phyloP scores from a whole-genome alignment of 2,797 vertebrate species.

The Enteromius thamalakanensis region DNA sequence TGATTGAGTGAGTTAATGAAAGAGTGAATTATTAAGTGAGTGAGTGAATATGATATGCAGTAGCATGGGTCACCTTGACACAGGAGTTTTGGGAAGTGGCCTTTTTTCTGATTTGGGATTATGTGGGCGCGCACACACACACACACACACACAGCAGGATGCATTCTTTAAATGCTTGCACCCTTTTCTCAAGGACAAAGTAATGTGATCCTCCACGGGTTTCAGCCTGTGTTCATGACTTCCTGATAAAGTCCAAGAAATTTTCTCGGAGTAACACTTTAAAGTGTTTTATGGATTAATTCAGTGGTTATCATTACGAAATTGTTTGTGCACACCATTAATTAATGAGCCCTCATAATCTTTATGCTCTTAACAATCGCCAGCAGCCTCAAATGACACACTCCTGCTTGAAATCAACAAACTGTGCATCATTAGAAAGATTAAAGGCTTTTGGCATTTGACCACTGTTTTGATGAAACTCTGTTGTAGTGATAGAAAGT shows the following conservation, averaged over 20 bases:
- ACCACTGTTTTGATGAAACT: not conserved
- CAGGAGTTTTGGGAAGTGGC: constrained; percentile 4
- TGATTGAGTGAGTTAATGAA: not conserved
- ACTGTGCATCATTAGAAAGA: not conserved
- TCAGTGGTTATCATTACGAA: not conserved
- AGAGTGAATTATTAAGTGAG: not conserved
- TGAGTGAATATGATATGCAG: constrained; percentile 14
- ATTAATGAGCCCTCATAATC: not conserved
- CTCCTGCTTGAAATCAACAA: not conserved
- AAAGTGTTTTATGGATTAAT: not conserved
- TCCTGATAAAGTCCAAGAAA: not conserved
- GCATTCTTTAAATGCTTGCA: constrained; percentile 13
- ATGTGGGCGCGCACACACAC: not conserved
- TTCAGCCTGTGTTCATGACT: constrained; percentile 18
- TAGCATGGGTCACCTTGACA: constrained; percentile 46
- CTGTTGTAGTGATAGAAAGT: not conserved
- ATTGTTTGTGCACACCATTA: not conserved
- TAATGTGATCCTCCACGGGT: not conserved
- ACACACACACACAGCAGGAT: no score
- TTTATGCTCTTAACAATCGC: not conserved
- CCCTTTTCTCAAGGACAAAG: constrained; percentile 34
- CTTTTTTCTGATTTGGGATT: constrained; percentile 42
- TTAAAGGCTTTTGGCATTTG: not conserved
- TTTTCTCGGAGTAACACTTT: not conserved
- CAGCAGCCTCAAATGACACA: not conserved